These are phyloP conservation scores for Solenodon paradoxus DNA, from an alignment of 2,113 vertebrate genomes.

Conservation along the genomic window DNA sequence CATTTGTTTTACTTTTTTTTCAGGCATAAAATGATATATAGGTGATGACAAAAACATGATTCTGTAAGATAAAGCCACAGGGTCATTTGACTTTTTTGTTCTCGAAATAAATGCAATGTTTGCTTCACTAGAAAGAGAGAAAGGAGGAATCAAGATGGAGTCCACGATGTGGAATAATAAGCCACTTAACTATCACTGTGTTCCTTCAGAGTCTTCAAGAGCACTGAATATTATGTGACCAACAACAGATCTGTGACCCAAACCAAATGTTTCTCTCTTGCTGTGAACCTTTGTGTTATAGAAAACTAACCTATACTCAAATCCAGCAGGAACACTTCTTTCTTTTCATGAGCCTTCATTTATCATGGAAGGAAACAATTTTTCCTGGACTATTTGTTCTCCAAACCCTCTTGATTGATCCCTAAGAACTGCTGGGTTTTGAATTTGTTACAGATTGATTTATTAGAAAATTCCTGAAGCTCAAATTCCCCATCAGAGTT, in stretches of 20 bases:
- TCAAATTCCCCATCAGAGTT: not conserved
- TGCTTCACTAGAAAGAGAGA: not conserved
- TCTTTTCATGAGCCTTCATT: not conserved
- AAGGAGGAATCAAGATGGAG: not conserved
- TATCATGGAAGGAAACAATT: not conserved
- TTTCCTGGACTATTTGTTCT: not conserved
- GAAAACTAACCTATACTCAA: slow-evolving; percentile 31
- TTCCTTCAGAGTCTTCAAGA: not conserved
- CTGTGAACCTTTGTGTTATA: not conserved
- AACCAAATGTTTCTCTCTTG: not conserved
- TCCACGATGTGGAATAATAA: not conserved
- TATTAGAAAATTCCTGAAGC: not conserved
- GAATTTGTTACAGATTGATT: not conserved
- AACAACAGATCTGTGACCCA: not conserved
- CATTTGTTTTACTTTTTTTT: slow-evolving; percentile 9
- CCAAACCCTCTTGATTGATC: slow-evolving; percentile 6
- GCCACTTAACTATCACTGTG: not conserved
- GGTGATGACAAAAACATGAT: not conserved
- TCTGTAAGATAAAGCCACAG: not conserved
- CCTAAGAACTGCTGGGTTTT: not conserved
- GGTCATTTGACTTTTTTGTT: not conserved
- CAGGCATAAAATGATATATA: not conserved
- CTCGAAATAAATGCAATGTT: not conserved
- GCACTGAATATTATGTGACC: not conserved
- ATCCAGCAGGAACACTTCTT: not conserved